Evolutionary conservation across 2,888 invertebrate genomes (phyloP).

Genomic region (Orthonevra nobilis): DNA sequence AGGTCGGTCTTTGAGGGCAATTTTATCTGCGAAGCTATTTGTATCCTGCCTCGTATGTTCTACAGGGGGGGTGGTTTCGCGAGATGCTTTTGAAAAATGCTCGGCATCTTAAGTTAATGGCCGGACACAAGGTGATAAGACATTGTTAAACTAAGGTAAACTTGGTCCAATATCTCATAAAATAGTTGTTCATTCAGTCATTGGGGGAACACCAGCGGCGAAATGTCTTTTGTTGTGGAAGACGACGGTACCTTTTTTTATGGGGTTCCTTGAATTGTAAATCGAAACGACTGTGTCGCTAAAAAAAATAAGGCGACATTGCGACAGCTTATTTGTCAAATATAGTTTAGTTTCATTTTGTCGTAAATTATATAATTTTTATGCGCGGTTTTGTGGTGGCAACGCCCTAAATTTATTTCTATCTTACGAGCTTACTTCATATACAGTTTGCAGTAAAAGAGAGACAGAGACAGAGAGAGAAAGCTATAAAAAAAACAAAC

Average conservation of each 20-base stretch:
- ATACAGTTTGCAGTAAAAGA: too few relatives aligned
- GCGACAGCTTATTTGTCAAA: constrained; percentile 11
- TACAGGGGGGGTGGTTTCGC: constrained; percentile 15
- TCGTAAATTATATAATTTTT: too few relatives aligned
- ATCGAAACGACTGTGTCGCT: constrained; percentile 22
- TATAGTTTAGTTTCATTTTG: too few relatives aligned
- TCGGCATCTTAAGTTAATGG: constrained; percentile 43
- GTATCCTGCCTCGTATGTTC: not conserved
- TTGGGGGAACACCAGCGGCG: not conserved
- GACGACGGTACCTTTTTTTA: not conserved
- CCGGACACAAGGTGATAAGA: constrained; percentile 32
- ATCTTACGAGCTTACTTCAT: too few relatives aligned
- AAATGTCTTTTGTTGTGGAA: not conserved
- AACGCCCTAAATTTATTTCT: too few relatives aligned
- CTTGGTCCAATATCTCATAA: constrained; percentile 34
- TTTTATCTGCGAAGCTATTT: constrained; percentile 27
- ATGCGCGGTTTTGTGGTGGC: too few relatives aligned
- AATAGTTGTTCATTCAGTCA: constrained; percentile 30
- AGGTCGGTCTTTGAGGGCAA: too few relatives aligned
- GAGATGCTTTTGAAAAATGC: constrained; percentile 19
- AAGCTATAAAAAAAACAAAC: too few relatives aligned
- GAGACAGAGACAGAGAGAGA: too few relatives aligned
- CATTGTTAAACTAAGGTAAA: constrained; percentile 24
- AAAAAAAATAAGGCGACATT: too few relatives aligned
- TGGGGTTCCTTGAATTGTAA: constrained; percentile 13